Evolutionary conservation across 2,113 vertebrate species (phyloP).

Genomic region (Shinisaurus crocodilurus): DNA sequence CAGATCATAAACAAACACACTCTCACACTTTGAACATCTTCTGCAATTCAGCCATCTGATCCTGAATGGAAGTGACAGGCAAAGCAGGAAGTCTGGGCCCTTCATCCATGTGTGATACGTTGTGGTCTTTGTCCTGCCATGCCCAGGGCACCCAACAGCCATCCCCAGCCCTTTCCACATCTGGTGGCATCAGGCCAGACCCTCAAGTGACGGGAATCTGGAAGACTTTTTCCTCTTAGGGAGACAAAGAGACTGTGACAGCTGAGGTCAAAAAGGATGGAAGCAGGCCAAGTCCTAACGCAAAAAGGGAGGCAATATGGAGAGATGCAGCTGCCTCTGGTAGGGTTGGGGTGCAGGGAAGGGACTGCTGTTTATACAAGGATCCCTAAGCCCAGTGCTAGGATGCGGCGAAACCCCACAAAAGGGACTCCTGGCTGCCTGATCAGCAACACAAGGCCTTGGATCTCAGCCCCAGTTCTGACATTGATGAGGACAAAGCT

Average conservation of each 20-base stretch:
- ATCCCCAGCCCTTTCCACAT: slow-evolving; percentile 10
- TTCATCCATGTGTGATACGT: neutral
- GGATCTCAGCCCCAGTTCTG: slow-evolving; percentile 3
- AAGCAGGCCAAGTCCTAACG: neutral
- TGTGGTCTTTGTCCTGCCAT: neutral
- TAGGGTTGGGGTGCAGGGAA: neutral
- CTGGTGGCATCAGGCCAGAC: neutral
- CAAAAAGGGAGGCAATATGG: neutral
- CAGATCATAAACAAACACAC: neutral
- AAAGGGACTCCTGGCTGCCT: neutral
- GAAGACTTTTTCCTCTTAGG: neutral
- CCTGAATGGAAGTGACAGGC: slow-evolving; percentile 1
- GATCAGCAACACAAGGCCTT: neutral
- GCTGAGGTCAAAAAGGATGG: slow-evolving; percentile 11
- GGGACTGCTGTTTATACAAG: neutral
- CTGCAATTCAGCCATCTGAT: slow-evolving; percentile 1
- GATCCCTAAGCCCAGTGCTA: neutral
- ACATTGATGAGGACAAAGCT: slow-evolving; percentile 21
- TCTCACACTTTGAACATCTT: neutral
- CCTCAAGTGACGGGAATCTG: neutral
- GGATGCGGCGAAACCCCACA: neutral
- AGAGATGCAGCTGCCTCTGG: neutral
- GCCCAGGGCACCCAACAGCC: neutral
- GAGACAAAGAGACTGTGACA: neutral
- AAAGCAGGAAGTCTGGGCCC: neutral